These are phyloP conservation scores for Pangasius macronema DNA, from an alignment of 2,797 vertebrate species.

Conservation along the genomic window DNA sequence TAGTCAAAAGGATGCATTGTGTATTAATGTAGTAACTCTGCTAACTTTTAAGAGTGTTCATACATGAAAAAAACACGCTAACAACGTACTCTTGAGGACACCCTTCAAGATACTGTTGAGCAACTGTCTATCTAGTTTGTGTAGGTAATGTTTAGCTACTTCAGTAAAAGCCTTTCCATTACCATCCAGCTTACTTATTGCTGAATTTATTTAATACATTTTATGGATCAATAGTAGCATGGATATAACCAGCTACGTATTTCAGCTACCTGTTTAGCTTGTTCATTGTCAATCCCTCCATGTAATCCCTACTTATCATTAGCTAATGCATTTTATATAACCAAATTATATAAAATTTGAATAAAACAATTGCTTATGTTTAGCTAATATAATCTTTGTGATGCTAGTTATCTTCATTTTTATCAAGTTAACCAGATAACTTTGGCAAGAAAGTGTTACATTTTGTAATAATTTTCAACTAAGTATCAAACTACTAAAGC, in stretches of 20 bases:
- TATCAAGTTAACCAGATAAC: background rate
- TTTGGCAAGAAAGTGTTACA: background rate
- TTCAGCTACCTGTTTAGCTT: background rate
- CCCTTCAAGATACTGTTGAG: background rate
- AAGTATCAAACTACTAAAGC: background rate
- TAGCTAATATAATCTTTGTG: background rate
- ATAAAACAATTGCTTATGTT: background rate
- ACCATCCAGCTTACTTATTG: background rate
- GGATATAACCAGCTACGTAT: too few relatives aligned
- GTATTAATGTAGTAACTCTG: background rate
- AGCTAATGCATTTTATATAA: background rate
- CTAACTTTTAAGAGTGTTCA: background rate
- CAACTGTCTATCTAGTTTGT: background rate
- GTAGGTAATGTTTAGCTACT: background rate
- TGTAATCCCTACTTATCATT: background rate
- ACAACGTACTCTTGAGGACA: background rate
- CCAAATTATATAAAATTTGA: too few relatives aligned
- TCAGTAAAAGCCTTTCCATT: background rate
- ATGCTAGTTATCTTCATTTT: background rate
- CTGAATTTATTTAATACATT: background rate
- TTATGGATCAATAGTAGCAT: background rate
- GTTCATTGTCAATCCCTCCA: background rate
- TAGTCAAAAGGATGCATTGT: background rate
- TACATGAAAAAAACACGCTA: background rate
- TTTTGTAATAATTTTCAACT: background rate